These are phyloP conservation scores for Meloidogyne hapla DNA, from an alignment of 1,140 invertebrate genomes.

Conservation along the genomic window DNA sequence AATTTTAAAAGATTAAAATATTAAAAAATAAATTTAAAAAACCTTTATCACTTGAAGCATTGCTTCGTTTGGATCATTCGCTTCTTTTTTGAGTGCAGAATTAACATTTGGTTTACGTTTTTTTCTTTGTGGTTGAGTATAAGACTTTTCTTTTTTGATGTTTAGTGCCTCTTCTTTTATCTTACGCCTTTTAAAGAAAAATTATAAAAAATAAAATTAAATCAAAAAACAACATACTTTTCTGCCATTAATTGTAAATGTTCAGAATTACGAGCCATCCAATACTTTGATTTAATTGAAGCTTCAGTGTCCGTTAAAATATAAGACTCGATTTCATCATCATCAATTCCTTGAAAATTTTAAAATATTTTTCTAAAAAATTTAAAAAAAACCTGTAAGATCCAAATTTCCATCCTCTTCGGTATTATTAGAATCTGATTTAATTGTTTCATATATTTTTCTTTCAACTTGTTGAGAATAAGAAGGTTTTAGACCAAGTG, in stretches of 20 bases:
- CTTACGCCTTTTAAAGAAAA: constrained; percentile 36
- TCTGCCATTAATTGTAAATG: constrained; percentile 53
- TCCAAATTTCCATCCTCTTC: constrained; percentile 50
- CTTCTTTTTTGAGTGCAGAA: constrained; percentile 32
- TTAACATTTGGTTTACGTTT: not conserved
- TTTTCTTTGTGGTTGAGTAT: constrained; percentile 20
- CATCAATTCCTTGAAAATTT: constrained; percentile 49
- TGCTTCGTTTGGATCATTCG: constrained; percentile 54
- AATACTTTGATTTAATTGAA: constrained; percentile 52
- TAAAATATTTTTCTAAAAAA: not conserved
- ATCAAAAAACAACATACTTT: constrained; percentile 37
- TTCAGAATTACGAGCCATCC: constrained; percentile 57
- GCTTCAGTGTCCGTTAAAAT: constrained; percentile 55
- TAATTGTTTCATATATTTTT: constrained; percentile 26
- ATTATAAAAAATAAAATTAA: constrained; percentile 6
- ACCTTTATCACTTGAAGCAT: constrained; percentile 62
- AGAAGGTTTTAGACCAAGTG: constrained; percentile 39
- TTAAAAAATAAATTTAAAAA: constrained; percentile 20
- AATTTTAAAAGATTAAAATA: constrained; percentile 11
- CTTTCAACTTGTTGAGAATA: not conserved
- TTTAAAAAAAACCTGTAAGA: constrained; percentile 42
- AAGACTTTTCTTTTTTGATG: constrained; percentile 32
- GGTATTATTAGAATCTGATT: not conserved
- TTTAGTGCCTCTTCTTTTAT: constrained; percentile 48
- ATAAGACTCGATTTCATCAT: constrained; percentile 60